Evolutionary conservation across 2,888 invertebrate genomes (phyloP), one percentile per base, ranked within the genome.

Genomic region (Reticulitermes lucifugus): DNA sequence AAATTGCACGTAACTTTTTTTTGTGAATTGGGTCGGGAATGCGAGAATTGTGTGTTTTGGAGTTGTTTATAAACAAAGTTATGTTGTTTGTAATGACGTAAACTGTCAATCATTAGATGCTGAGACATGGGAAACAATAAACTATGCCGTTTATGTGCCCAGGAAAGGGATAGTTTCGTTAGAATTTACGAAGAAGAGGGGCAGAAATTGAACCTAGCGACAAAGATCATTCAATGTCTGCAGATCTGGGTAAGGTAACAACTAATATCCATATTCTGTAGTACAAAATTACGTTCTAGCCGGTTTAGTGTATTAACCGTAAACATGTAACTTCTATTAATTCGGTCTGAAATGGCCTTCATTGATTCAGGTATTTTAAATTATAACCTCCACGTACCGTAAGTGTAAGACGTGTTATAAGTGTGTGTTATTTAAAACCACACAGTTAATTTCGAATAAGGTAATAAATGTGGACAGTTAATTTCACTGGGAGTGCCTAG

Each of bases 211-310:
- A 88, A 89, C 86, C 85, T 89, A 70, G 87, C 88, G 71, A 88
- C 88, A 43, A 89, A 89, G 86, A 89, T 89, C 18, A 88, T 88
- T 70, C 89, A 89, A 60, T 90, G 89, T 86, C 87, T 90, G 85
- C 89, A 90, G 87, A 89, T 89, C 83, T 88, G 87, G 88, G 89
- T 89, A 87, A 88, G 88, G 60, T 73, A 59, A n/a, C 6, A 83
- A 25, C 35, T 59, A 41, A 29, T 43, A 81, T 6, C 22, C 7
- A 77, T 4, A 46, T 7, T 77, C 5, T 10, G 14, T 46, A n/a
- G 65, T 41, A n/a, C 51, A 81, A 18, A 81, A 81, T 29, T 51
- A 51, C 59, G 5, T 18, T 55, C 25, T 41, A 77, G 25, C 22
- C 9, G 41, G 77, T 77, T 46, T 18, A 22, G 14, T 12, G 77